Evolutionary conservation across 1,140 invertebrate species (phyloP).

Genomic region (Lepeophtheirus salmonis): DNA sequence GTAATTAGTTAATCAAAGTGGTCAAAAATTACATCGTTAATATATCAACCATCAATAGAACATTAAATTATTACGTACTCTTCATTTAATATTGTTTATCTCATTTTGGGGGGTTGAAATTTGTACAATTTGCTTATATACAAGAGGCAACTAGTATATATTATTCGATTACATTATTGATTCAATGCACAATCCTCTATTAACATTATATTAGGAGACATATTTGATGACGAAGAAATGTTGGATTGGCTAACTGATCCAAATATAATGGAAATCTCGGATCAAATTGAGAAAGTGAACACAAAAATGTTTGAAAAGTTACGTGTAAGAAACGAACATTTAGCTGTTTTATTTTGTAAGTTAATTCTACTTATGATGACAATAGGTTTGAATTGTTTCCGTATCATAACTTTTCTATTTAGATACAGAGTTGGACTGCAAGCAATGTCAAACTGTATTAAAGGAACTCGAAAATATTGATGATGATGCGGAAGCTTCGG

Average conservation of each 20-base stretch:
- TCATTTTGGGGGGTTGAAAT: no score
- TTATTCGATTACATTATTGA: no score
- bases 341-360: constrained; percentile 81
- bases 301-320: constrained; percentile 28
- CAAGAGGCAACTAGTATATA: no score
- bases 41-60: no score
- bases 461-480: constrained; percentile 80
- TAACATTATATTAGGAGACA: constrained; percentile 49
- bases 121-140: no score
- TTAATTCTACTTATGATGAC: constrained; percentile 22
- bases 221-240: constrained; percentile 79
- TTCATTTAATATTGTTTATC: no score
- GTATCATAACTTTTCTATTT: background rate
- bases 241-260: constrained; percentile 82
- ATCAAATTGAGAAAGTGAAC: constrained; percentile 37
- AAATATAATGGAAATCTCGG: constrained; percentile 79
- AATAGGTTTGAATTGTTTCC: constrained; percentile 4
- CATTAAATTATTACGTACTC: no score
- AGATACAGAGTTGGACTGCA: constrained; percentile 23
- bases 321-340: constrained; percentile 24
- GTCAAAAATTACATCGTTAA: no score
- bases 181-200: no score
- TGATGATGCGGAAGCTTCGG: constrained; percentile 74
- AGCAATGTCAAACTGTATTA: constrained; percentile 71
- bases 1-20: no score